Evolutionary conservation across 2,888 invertebrate species (phyloP).

Genomic region (Euphydryas editha): DNA sequence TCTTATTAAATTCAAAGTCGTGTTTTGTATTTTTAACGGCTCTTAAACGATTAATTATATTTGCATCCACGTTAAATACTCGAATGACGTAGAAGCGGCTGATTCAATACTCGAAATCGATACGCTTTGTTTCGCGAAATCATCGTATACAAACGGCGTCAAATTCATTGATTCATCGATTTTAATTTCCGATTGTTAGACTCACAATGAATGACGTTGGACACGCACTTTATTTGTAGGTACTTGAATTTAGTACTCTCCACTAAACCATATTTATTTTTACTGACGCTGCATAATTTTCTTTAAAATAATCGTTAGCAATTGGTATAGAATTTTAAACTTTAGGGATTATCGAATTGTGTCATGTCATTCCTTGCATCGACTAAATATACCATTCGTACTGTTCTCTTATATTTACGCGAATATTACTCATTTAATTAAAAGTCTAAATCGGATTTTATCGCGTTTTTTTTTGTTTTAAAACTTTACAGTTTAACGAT

Average conservation of each 20-base stretch:
- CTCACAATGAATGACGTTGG: slow-evolving; percentile 29
- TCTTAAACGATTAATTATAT: not conserved
- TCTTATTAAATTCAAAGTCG: not conserved
- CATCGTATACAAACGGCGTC: slow-evolving; percentile 28
- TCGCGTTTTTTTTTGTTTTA: no score
- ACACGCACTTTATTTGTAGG: slow-evolving; percentile 26
- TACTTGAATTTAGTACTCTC: not conserved
- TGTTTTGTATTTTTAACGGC: not conserved
- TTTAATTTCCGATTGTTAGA: slow-evolving; percentile 30
- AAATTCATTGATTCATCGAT: slow-evolving; percentile 34
- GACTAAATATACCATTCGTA: no score
- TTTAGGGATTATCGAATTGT: no score
- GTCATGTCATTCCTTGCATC: no score
- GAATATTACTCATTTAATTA: no score
- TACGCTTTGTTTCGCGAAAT: slow-evolving; percentile 35
- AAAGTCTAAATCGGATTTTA: no score
- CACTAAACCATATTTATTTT: no score
- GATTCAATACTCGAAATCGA: slow-evolving; percentile 38
- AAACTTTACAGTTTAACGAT: no score
- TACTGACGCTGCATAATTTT: no score
- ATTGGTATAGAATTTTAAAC: no score
- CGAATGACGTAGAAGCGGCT: slow-evolving; percentile 21
- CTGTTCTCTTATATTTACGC: no score
- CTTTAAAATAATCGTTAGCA: no score
- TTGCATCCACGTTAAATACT: not conserved